Percentiles rank a stretch among this genome's conserved stretches.
These are phyloP conservation scores for Diaprepes abbreviatus DNA, from an alignment of 2,888 invertebrate genomes.

Conservation along the genomic window DNA sequence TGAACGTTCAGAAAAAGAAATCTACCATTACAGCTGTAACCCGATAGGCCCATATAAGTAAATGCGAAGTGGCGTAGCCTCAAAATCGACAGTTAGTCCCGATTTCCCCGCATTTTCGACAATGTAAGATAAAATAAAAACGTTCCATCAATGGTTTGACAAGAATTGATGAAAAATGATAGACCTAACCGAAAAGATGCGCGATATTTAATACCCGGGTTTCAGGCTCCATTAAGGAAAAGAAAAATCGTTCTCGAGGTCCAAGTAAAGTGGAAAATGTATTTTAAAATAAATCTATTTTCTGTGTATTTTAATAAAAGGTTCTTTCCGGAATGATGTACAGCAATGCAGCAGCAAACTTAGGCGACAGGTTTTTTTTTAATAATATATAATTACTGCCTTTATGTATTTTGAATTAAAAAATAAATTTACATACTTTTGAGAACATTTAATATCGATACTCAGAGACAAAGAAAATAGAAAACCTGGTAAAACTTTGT, in stretches of 20 bases:
- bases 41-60: conserved; percentile 43
- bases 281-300: conserved; percentile 26
- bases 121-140: conserved; percentile 48
- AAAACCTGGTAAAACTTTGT: too few species aligned
- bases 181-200: conserved; percentile 44
- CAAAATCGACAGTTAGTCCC: conserved; percentile 27
- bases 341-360: too few species aligned
- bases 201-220: conserved; percentile 46
- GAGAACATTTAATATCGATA: too few species aligned
- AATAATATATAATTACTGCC: too few species aligned
- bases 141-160: conserved; percentile 49
- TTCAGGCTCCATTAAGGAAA: conserved; percentile 44
- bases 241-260: conserved; percentile 26
- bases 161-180: conserved; percentile 49
- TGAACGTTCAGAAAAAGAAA: conserved; percentile 10
- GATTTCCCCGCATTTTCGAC: conserved; percentile 23
- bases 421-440: too few species aligned
- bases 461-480: too few species aligned
- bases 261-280: conserved; percentile 21
- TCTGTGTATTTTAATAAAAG: conserved; percentile 13
- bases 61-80: conserved; percentile 22
- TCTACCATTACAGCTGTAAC: conserved; percentile 37
- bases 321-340: conserved; percentile 3
- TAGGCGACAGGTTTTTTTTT: too few species aligned
- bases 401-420: too few species aligned